A percentile compares a stretch with the other conserved stretches of the same genome.
phyloP scores from a whole-genome alignment of 2,797 vertebrate genomes.

The Eulemur mongoz region DNA sequence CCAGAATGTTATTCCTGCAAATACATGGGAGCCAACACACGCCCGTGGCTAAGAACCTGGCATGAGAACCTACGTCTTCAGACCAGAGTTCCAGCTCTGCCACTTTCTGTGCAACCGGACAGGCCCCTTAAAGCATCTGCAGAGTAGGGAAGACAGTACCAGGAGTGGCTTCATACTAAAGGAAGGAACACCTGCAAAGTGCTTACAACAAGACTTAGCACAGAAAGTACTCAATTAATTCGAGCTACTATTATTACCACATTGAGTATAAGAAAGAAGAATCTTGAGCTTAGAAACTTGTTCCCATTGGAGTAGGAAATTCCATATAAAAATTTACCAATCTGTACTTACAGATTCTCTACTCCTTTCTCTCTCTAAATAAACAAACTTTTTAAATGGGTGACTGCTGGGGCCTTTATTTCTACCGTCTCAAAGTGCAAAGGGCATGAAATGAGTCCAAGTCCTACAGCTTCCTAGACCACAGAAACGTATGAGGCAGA shows the following conservation, averaged over 20 bases:
- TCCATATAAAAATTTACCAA: too few relatives aligned
- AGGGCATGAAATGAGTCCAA: not conserved
- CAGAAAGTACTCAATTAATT: not conserved
- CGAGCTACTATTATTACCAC: rapidly evolving
- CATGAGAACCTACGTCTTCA: not conserved
- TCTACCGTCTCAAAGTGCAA: not conserved
- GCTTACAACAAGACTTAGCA: not conserved
- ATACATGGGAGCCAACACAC: rapidly evolving
- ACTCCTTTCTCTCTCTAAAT: not conserved
- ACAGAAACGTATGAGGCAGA: not conserved
- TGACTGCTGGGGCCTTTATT: not conserved
- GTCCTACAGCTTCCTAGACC: not conserved
- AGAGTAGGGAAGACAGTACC: not conserved
- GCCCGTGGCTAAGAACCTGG: not conserved
- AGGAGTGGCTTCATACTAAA: not conserved
- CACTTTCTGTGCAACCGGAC: not conserved
- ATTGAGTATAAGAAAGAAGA: not conserved
- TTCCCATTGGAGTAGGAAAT: not conserved
- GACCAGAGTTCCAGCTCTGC: not conserved
- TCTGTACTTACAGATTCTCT: not conserved
- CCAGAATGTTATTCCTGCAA: not conserved
- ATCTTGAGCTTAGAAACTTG: not conserved
- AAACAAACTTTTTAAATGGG: not conserved
- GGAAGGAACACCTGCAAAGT: not conserved
- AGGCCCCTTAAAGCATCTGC: too few relatives aligned